Evolutionary conservation across 2,888 invertebrate genomes (phyloP).

Genomic region (Scaptomyza polygonia): DNA sequence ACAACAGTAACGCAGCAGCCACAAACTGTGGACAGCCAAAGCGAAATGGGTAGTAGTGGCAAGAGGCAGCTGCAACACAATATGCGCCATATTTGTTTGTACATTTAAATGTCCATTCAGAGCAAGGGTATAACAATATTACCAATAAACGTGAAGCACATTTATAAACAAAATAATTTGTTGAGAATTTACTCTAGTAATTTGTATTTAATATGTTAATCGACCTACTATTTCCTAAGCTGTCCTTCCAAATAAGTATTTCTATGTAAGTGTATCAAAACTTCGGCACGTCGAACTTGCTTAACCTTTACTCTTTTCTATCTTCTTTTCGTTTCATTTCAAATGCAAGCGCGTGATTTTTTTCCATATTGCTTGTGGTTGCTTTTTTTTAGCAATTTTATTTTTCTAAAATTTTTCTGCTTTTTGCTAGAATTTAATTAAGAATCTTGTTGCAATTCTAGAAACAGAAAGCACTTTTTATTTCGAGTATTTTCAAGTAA

Average conservation of each 20-base stretch:
- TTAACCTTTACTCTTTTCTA: constrained; percentile 4
- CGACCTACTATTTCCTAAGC: no score
- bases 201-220: not conserved
- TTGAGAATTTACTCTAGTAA: no score
- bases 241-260: not conserved
- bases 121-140: not conserved
- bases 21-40: constrained; percentile 27
- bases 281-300: not conserved
- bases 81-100: constrained; percentile 58
- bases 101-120: constrained; percentile 7
- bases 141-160: not conserved
- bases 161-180: no score
- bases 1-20: constrained; percentile 23
- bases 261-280: constrained; percentile 4
- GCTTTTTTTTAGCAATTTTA: constrained; percentile 13
- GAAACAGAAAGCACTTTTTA: constrained; percentile 9
- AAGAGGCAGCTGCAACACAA: constrained; percentile 36
- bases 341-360: constrained; percentile 16
- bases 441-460: constrained; percentile 44
- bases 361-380: constrained; percentile 30
- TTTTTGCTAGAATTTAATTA: constrained; percentile 66
- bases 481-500: constrained; percentile 12
- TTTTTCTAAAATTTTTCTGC: constrained; percentile 1
- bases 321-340: constrained; percentile 8
- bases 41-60: no score